Evolutionary conservation across 1,140 invertebrate genomes (phyloP).

Genomic region (Carposina sasakii): DNA sequence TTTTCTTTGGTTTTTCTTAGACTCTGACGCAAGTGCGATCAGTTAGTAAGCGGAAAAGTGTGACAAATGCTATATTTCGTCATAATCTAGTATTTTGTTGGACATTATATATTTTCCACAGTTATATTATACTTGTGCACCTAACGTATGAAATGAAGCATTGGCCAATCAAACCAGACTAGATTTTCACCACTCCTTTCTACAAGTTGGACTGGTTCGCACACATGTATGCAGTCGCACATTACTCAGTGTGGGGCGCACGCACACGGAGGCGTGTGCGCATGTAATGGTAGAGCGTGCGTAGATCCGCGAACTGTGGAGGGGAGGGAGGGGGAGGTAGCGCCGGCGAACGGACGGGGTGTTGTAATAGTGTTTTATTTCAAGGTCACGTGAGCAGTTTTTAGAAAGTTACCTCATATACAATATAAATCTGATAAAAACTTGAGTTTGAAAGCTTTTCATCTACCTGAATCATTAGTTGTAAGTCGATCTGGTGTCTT

Average conservation of each 20-base stretch:
- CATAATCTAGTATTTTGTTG: too few relatives aligned
- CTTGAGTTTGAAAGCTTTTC: too few relatives aligned
- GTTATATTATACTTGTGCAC: too few relatives aligned
- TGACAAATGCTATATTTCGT: too few relatives aligned
- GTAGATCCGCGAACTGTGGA: constrained; percentile 50
- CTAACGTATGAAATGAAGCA: background rate
- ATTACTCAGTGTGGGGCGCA: constrained; percentile 12
- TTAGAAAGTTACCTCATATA: constrained; percentile 71
- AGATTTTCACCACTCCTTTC: constrained; percentile 67
- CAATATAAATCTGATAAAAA: too few relatives aligned
- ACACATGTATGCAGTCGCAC: constrained; percentile 26
- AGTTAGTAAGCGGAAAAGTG: too few relatives aligned
- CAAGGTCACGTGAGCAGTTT: constrained; percentile 72
- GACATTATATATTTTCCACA: too few relatives aligned
- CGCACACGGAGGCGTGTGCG: constrained; percentile 42
- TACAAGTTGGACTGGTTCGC: constrained; percentile 33
- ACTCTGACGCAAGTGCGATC: constrained; percentile 16
- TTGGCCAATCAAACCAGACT: constrained; percentile 29
- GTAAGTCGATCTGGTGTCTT: too few relatives aligned
- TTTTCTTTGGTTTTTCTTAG: constrained; percentile 24
- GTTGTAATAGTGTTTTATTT: constrained; percentile 73
- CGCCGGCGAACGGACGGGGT: constrained; percentile 61
- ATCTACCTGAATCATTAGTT: too few relatives aligned
- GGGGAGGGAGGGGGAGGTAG: constrained; percentile 46
- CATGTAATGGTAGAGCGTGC: constrained; percentile 39